phyloP scores from a whole-genome alignment of 2,888 invertebrate species.

The Drosophila mettleri region DNA sequence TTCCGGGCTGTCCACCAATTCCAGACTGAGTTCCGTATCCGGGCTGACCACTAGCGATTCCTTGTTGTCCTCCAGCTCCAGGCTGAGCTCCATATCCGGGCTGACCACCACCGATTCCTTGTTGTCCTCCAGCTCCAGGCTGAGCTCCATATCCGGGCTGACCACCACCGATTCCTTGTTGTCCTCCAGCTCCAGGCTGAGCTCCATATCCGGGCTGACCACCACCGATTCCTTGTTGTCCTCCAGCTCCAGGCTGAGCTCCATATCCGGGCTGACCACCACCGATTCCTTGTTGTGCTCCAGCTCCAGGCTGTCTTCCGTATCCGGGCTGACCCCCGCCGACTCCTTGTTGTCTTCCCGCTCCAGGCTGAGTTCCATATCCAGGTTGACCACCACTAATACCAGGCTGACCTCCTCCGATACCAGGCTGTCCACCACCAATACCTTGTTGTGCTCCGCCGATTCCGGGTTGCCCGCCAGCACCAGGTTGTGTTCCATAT shows the following conservation, averaged over 20 bases:
- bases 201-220: constrained; percentile 4
- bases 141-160: constrained; percentile 7
- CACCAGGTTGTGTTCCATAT: too few species aligned
- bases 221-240: constrained; percentile 17
- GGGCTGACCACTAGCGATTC: constrained; percentile 30
- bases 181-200: constrained; percentile 22
- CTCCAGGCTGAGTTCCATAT: background rate
- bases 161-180: background rate
- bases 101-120: constrained; percentile 14
- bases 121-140: constrained; percentile 19
- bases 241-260: constrained; percentile 15
- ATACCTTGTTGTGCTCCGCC: constrained; percentile 1
- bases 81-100: constrained; percentile 12
- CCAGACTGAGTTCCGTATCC: too few species aligned
- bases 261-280: constrained; percentile 29
- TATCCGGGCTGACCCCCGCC: background rate
- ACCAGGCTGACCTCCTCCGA: constrained; percentile 31
- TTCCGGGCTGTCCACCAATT: constrained; percentile 31
- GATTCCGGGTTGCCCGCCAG: constrained; percentile 6
- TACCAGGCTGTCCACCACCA: constrained; percentile 36
- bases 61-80: too few species aligned
- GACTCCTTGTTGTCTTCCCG: constrained; percentile 18
- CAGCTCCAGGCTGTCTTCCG: constrained; percentile 30
- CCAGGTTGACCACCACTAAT: constrained; percentile 15
- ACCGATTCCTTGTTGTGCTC: too few species aligned